These are phyloP conservation scores for Cheilosia vulpina DNA, from an alignment of 2,888 invertebrate genomes.

Conservation along the genomic window DNA sequence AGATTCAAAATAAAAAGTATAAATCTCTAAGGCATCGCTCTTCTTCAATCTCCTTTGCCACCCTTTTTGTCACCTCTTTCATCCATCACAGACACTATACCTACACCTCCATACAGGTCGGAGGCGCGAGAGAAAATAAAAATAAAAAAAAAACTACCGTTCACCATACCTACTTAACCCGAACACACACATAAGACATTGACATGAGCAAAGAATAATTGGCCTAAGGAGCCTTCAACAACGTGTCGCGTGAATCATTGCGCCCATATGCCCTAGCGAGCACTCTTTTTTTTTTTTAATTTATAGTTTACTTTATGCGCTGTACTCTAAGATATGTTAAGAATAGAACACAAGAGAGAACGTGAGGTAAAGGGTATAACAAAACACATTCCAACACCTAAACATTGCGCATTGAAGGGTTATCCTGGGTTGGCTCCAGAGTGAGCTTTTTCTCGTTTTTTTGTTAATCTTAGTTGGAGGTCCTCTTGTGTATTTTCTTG, in stretches of 20 bases:
- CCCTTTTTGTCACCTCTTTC: slow-evolving; percentile 53
- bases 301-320: slow-evolving; percentile 60
- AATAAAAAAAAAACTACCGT: slow-evolving; percentile 3
- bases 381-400: slow-evolving; percentile 38
- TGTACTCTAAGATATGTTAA: slow-evolving; percentile 29
- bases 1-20: slow-evolving; percentile 28
- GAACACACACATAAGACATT: slow-evolving; percentile 27
- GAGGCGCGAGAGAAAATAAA: slow-evolving; percentile 4
- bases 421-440: slow-evolving; percentile 13
- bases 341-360: slow-evolving; percentile 29
- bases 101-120: not conserved
- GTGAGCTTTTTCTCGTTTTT: slow-evolving; percentile 10
- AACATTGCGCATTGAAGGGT: slow-evolving; percentile 35
- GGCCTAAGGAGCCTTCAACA: slow-evolving; percentile 55
- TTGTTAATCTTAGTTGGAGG: slow-evolving; percentile 15
- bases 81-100: slow-evolving; percentile 22
- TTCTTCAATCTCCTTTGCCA: slow-evolving; percentile 43
- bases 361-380: slow-evolving; percentile 1
- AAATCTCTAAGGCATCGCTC: slow-evolving; percentile 38
- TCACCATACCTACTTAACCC: not conserved
- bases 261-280: slow-evolving; percentile 44
- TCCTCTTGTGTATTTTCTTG: slow-evolving; percentile 9
- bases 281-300: slow-evolving; percentile 63
- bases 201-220: slow-evolving; percentile 64
- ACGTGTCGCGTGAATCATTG: slow-evolving; percentile 38